Evolutionary conservation across 2,888 invertebrate species (phyloP), one percentile per base, ranked within the genome.

Genomic region (Polyploca ridens): DNA sequence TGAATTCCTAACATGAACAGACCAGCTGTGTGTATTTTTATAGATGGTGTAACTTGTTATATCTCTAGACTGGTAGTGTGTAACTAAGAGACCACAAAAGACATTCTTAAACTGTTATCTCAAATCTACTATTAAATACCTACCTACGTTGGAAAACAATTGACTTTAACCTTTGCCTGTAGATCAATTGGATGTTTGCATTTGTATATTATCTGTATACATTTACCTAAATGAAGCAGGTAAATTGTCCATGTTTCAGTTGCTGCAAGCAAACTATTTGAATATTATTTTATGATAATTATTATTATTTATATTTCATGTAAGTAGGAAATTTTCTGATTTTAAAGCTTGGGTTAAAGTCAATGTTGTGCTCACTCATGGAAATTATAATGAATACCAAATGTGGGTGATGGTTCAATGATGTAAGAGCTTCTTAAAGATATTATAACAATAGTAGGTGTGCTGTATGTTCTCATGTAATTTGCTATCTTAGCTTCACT

Each of bases 1-100:
- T 99, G 96, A 95, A 85, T 78, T 62, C 78, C 70, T 69, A 77
- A 69, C 69, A 77, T 75, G 73, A 76, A 79, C 75, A 82, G 78
- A 85, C 76, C 78, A 81, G 82, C 83, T 83, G 84, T 85, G 85
- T 89, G 88, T 89, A 87, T 87, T 87, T 77, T 83, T 85, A 84
- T 82, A 76, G 75, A 84, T 82, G 81, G 82, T 85, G 83, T 89
- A 85, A 84, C 79, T 83, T 84, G 84, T 87, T 87, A 81, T 78
- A 76, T n/a, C 78, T 82, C 76, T 75, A 78, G 81, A 82, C 79
- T 86, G 79, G 82, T 85, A 84, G 75, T 79, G 79, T 81, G 73
- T 81, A 78, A 79, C 74, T 76, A 68, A 75, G 70, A 75, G 68
- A 73, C 75, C 65, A 73, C 72, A 75, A 79, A 79, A 79, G 79